Base-by-base conservation (phyloP, 2,797 vertebrate genomes). In the Xenopus petersii region DNA sequence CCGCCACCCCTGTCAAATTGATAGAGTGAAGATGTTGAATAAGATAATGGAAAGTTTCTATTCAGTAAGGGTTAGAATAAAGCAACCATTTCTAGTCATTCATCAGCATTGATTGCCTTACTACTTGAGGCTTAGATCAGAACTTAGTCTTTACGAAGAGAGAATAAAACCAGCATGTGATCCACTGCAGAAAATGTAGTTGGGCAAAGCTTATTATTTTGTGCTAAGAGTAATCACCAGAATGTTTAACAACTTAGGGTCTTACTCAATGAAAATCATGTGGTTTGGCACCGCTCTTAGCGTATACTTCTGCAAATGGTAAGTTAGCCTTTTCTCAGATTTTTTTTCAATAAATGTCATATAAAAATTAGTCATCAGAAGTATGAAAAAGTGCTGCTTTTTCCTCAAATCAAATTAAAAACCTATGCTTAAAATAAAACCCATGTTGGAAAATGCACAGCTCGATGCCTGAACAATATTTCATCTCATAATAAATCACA, bases 21-120 rank as follows among this genome's bases (percentile, higher is more conserved):
- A 98, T 95, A 88, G 93, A 98, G 95, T 96, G 95, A 95, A 94
- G 94, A 96, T 94, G 93, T 92, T 93, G 92, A 92, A 88, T 80
- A 89, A 97, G 95, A 95, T 97, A 97, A 98, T 98, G 93, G 93
- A 96, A 97, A 96, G 92, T 94, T 97, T 96, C 91, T 96, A 92
- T 96, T 95, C 91, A 91, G 88, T 87, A 86, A 93, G 84, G 90
- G 90, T 89, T 88, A 88, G 91, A 95, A 95, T 96, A 95, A 96
- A 96, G 94, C 94, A 93, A 90, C 87, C 84, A 89, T 93, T 94
- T 93, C 91, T 92, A 88, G 90, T 93, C 92, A 92, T 95, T 95
- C 94, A 95, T 97, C 95, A 95, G 93, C 93, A 92, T 88, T 96
- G 94, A 95, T 95, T 95, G 93, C 91, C 88, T 91, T 90, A 75